Evolutionary conservation across 2,113 vertebrate genomes (phyloP).

Genomic region (Australoheros scitulus): DNA sequence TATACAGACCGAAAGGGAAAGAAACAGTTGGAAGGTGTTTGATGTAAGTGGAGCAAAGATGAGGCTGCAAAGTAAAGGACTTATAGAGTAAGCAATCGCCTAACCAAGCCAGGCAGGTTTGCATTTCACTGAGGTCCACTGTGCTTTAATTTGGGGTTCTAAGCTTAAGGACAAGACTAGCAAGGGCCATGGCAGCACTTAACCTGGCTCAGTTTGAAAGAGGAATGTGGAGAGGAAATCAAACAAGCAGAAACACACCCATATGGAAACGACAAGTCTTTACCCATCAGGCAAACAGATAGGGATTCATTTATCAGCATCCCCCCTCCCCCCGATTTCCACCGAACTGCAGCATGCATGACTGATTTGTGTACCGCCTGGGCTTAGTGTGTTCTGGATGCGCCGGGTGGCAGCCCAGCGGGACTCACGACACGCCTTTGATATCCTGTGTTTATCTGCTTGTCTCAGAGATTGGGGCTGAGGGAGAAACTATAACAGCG

Average conservation of each 20-base stretch:
- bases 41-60: constrained; percentile 61
- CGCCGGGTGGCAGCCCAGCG: constrained; percentile 47
- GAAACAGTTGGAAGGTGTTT: constrained; percentile 38
- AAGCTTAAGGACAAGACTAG: constrained; percentile 31
- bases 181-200: constrained; percentile 8
- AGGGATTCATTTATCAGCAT: constrained; percentile 54
- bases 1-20: constrained; percentile 30
- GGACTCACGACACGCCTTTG: constrained; percentile 62
- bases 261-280: constrained; percentile 47
- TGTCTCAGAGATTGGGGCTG: constrained; percentile 52
- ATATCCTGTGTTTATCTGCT: constrained; percentile 62
- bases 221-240: constrained; percentile 8
- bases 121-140: constrained; percentile 4
- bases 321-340: constrained; percentile 27
- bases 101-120: neutral
- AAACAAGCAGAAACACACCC: constrained; percentile 3
- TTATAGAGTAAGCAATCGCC: neutral
- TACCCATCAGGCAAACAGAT: constrained; percentile 41
- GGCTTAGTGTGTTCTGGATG: constrained; percentile 55
- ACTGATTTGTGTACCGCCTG: constrained; percentile 57
- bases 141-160: constrained; percentile 15
- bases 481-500: constrained; percentile 35
- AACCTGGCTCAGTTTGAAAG: neutral
- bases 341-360: constrained; percentile 57
- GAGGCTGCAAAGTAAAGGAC: constrained; percentile 39